Percentiles rank a stretch among this genome's conserved stretches.
These are phyloP conservation scores for Epinotia demarniana DNA, from an alignment of 2,888 invertebrate species.

Conservation along the genomic window DNA sequence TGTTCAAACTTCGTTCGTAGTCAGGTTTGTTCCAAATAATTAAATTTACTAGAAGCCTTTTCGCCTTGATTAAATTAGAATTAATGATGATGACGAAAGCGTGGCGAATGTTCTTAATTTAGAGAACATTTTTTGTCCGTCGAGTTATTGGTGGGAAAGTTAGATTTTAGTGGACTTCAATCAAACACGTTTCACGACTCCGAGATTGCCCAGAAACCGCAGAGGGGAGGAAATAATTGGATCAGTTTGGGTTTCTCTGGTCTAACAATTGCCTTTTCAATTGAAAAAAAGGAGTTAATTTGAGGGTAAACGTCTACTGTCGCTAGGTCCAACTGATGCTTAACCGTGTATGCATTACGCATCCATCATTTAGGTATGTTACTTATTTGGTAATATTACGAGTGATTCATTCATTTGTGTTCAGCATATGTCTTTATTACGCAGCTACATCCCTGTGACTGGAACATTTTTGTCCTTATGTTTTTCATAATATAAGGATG, in stretches of 20 bases:
- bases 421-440: conserved; percentile 1
- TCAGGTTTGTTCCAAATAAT: conserved; percentile 36
- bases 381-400: not conserved
- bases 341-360: not conserved
- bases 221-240: not conserved
- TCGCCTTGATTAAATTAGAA: conserved; percentile 32
- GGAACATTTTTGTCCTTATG: not conserved
- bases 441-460: not conserved
- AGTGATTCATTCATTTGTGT: conserved; percentile 13
- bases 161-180: not conserved
- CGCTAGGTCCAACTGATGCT: no score
- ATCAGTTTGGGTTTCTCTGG: not conserved
- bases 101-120: conserved; percentile 35
- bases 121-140: conserved; percentile 4
- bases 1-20: conserved; percentile 38
- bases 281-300: no score
- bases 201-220: not conserved
- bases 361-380: not conserved
- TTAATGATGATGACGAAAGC: conserved; percentile 35
- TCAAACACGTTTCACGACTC: not conserved
- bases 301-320: no score
- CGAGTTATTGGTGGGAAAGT: not conserved
- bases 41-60: conserved; percentile 40
- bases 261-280: not conserved
- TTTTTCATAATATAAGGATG: not conserved